Evolutionary conservation across 2,797 vertebrate genomes (phyloP), one percentile per base, ranked within the genome.

Genomic region (Chaetodon trifasciatus): DNA sequence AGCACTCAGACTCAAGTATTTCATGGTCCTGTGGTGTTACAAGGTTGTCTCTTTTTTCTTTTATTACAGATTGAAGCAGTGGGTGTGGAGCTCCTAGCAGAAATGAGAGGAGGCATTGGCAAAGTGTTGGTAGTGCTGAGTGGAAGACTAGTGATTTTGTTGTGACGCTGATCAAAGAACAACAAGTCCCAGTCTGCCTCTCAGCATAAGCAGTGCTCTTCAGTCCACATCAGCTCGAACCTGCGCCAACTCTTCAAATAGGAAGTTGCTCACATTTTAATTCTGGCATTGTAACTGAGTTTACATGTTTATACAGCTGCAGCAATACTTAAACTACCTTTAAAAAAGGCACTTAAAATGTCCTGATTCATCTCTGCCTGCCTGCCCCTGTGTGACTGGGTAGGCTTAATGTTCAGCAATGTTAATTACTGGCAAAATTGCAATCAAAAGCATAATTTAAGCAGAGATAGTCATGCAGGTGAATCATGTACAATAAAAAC

Each of bases 131-230:
- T 88, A 16, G 86, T 90, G 88, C 92, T 91, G 90, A 86, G 89
- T 95, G 94, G 94, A 95, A 95, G 94, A 95, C 94, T 95, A 95
- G 94, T 95, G 94, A 95, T 95, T 95, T 95, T 95, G 94, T 95
- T 95, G 94, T 94, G 93, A 84, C 4, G 82, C 83, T 94, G 81
- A 88, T 94, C 85, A 84, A 86, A 92, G 83, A 94, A 94, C 94
- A 95, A 95, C 94, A 95, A 95, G 90, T 94, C 93, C 93, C 94
- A 95, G 94, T 95, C 94, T 95, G 86, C 94, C 94, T 93, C 94
- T 94, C 81, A 89, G 92, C 89, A 88, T 88, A 76, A 89, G 87
- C 92, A 90, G 84, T 24, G 74, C 56, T 86, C 93, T 87, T 89
- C 93, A 57, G 63, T 72, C 83, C 47, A 71, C 70, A 23, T 81